Evolutionary conservation across 2,113 vertebrate genomes (phyloP).

Genomic region (Gambusia holbrooki): DNA sequence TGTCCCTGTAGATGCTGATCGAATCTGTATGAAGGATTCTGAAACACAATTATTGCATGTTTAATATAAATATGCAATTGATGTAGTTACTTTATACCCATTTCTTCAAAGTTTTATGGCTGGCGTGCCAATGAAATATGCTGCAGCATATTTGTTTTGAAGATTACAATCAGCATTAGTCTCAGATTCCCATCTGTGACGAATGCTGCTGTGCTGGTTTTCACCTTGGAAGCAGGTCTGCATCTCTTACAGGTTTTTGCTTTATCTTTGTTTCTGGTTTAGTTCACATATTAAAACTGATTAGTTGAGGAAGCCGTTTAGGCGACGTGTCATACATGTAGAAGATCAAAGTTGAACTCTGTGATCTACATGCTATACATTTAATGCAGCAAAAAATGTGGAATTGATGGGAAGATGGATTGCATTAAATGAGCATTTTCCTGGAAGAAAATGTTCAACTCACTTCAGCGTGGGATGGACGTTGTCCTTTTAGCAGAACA

Average conservation of each 20-base stretch:
- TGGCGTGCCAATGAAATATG: background rate
- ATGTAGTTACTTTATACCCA: background rate
- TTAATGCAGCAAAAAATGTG: too few relatives aligned
- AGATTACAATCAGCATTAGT: background rate
- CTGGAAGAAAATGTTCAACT: too few relatives aligned
- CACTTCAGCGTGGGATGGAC: too few relatives aligned
- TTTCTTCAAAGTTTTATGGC: background rate
- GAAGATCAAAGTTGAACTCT: too few relatives aligned
- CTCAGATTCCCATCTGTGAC: background rate
- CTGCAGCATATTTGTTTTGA: background rate
- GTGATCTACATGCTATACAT: too few relatives aligned
- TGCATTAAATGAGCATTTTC: too few relatives aligned
- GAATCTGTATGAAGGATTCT: background rate
- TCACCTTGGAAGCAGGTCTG: background rate
- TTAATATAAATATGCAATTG: background rate
- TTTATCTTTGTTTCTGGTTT: background rate
- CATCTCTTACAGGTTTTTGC: background rate
- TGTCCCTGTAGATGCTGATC: background rate
- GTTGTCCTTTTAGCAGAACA: too few relatives aligned
- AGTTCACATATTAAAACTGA: background rate
- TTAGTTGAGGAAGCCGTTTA: background rate
- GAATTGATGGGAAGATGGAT: too few relatives aligned
- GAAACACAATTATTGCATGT: background rate
- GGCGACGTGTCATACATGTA: too few relatives aligned
- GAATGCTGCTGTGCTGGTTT: background rate